Percentiles rank a stretch among this genome's conserved stretches.
phyloP scores from a whole-genome alignment of 2,888 invertebrate genomes.

The Diaphora mendica region DNA sequence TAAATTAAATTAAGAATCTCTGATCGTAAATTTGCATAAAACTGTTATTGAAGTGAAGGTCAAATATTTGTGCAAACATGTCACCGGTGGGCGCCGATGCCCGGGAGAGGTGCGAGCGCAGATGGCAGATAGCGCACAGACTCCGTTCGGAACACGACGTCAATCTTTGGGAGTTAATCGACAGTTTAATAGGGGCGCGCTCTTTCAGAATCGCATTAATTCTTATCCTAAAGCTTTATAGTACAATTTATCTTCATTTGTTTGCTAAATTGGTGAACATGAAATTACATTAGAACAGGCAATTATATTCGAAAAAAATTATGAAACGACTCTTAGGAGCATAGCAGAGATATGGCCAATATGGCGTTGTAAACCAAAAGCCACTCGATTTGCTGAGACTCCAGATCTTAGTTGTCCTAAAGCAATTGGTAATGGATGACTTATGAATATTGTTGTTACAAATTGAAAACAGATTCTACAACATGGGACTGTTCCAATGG shows the following conservation, averaged over 20 bases:
- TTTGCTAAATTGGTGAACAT: too few species aligned
- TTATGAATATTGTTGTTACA: too few species aligned
- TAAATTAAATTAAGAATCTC: background rate
- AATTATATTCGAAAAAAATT: too few species aligned
- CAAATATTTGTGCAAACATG: background rate
- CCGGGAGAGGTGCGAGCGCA: background rate
- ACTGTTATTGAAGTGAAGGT: background rate
- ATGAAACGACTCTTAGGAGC: too few species aligned
- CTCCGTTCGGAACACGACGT: background rate
- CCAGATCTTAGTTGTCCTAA: too few species aligned
- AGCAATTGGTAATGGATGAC: too few species aligned
- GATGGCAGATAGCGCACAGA: constrained; percentile 6
- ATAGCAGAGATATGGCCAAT: too few species aligned
- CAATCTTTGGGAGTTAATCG: background rate
- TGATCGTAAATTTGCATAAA: background rate
- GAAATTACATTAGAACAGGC: too few species aligned
- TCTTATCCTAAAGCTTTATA: background rate
- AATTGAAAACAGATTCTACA: background rate
- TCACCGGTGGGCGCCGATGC: background rate
- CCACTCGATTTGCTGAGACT: too few species aligned
- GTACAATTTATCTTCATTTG: background rate
- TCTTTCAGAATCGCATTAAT: background rate
- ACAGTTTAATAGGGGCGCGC: background rate
- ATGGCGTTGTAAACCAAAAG: too few species aligned
- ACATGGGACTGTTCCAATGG: background rate